Conservation (phyloP, 2,888 invertebrate genomes). For the Drosophila eohydei region DNA sequence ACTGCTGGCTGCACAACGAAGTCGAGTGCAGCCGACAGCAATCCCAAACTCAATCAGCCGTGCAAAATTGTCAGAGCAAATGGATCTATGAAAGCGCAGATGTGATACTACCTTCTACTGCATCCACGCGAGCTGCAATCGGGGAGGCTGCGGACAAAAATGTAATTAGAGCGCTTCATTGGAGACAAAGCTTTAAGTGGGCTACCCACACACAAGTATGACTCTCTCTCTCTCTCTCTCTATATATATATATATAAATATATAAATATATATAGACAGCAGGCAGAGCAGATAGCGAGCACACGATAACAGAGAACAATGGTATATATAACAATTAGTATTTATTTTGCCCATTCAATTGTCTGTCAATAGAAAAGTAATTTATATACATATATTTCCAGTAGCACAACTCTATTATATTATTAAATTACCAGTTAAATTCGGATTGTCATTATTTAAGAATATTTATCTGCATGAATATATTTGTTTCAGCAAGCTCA, state of each 20-base stretch:
- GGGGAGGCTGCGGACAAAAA: conserved; percentile 31
- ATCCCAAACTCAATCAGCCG: conserved; percentile 74
- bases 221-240: too few relatives aligned
- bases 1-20: conserved; percentile 21
- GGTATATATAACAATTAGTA: conserved; percentile 48
- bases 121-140: background rate
- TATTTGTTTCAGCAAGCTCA: background rate
- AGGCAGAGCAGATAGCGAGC: background rate
- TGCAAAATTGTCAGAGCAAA: conserved; percentile 43
- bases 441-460: background rate
- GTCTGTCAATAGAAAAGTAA: conserved; percentile 58
- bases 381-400: conserved; percentile 25
- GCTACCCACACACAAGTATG: conserved; percentile 2
- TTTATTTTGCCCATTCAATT: conserved; percentile 53
- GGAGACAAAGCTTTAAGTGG: conserved; percentile 4
- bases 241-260: background rate
- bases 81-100: conserved; percentile 25
- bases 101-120: conserved; percentile 4
- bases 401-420: too few relatives aligned
- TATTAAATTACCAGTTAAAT: background rate
- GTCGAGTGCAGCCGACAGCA: conserved; percentile 44
- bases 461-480: background rate
- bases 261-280: background rate
- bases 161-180: conserved; percentile 51
- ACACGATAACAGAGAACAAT: conserved; percentile 27